phyloP scores from a whole-genome alignment of 1,140 invertebrate species.

The Drosophila varians region DNA sequence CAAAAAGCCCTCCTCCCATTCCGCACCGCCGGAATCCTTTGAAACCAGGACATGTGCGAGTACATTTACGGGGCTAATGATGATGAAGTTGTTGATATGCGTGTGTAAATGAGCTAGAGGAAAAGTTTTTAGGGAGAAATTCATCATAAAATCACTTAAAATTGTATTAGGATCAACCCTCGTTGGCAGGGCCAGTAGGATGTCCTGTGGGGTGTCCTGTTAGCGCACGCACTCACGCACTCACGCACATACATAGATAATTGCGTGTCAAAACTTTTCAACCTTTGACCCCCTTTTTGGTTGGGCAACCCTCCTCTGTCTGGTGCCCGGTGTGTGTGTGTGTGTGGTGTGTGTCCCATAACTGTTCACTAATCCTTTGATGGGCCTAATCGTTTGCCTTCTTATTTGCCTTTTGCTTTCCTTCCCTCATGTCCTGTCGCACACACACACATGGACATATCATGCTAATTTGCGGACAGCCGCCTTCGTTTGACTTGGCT shows the following conservation, averaged over 20 bases:
- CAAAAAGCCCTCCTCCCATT: slow-evolving; percentile 7
- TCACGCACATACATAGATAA: slow-evolving; percentile 48
- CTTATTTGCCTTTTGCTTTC: slow-evolving; percentile 1
- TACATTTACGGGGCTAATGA: slow-evolving; percentile 45
- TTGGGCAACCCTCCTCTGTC: slow-evolving; percentile 23
- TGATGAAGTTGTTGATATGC: slow-evolving; percentile 49
- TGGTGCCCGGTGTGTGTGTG: too few relatives aligned
- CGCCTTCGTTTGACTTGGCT: slow-evolving; percentile 77
- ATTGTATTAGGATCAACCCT: slow-evolving; percentile 70
- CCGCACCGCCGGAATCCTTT: slow-evolving; percentile 9
- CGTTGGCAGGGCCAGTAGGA: neutral
- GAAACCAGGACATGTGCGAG: slow-evolving; percentile 44
- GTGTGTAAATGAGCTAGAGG: slow-evolving; percentile 70
- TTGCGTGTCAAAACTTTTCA: slow-evolving; percentile 78
- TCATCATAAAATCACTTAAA: slow-evolving; percentile 82
- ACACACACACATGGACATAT: slow-evolving; percentile 29
- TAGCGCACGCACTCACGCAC: slow-evolving; percentile 32
- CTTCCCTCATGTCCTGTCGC: slow-evolving; percentile 1
- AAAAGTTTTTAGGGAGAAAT: slow-evolving; percentile 70
- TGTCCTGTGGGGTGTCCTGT: slow-evolving; percentile 1
- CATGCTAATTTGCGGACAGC: slow-evolving; percentile 81
- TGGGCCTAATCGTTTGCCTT: slow-evolving; percentile 70
- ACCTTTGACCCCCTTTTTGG: slow-evolving; percentile 60
- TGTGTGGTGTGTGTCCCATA: slow-evolving; percentile 29
- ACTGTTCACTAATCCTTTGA: slow-evolving; percentile 70